phyloP scores from a whole-genome alignment of 2,113 vertebrate genomes.

The Cyprinodon tularosa region DNA sequence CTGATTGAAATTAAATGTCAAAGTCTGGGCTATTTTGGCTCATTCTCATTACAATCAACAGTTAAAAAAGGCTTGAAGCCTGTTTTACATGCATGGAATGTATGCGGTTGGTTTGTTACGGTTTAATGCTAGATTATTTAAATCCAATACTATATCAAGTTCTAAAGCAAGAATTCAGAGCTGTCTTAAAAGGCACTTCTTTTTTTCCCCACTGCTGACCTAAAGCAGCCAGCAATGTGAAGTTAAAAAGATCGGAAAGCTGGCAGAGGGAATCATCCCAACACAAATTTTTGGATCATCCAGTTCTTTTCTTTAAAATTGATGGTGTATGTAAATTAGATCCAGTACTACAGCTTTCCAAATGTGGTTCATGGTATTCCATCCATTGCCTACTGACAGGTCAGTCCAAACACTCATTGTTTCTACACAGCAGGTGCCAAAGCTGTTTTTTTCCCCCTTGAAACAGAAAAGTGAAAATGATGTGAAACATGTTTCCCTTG shows the following conservation, averaged over 20 bases:
- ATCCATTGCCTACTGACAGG: slow-evolving; percentile 33
- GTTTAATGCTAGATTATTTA: slow-evolving; percentile 48
- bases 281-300: slow-evolving; percentile 39
- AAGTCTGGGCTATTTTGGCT: slow-evolving; percentile 31
- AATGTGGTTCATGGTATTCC: slow-evolving; percentile 34
- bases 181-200: slow-evolving; percentile 56
- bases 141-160: slow-evolving; percentile 58
- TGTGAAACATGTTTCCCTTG: slow-evolving; percentile 56
- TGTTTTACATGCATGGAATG: slow-evolving; percentile 20
- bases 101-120: slow-evolving; percentile 36
- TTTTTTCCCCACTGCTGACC: slow-evolving; percentile 55
- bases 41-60: slow-evolving; percentile 30
- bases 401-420: slow-evolving; percentile 55
- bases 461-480: slow-evolving; percentile 37
- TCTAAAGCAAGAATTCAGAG: slow-evolving; percentile 68
- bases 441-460: slow-evolving; percentile 54
- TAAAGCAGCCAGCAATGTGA: slow-evolving; percentile 49
- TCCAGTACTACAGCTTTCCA: slow-evolving; percentile 33
- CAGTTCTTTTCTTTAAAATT: slow-evolving; percentile 4
- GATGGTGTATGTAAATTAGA: slow-evolving; percentile 48
- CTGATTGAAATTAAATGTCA: slow-evolving; percentile 37
- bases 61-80: slow-evolving; percentile 16
- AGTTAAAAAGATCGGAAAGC: slow-evolving; percentile 67
- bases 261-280: slow-evolving; percentile 40
- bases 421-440: slow-evolving; percentile 67